Conservation (phyloP, 2,113 vertebrate genomes). For the Daboia siamensis region DNA sequence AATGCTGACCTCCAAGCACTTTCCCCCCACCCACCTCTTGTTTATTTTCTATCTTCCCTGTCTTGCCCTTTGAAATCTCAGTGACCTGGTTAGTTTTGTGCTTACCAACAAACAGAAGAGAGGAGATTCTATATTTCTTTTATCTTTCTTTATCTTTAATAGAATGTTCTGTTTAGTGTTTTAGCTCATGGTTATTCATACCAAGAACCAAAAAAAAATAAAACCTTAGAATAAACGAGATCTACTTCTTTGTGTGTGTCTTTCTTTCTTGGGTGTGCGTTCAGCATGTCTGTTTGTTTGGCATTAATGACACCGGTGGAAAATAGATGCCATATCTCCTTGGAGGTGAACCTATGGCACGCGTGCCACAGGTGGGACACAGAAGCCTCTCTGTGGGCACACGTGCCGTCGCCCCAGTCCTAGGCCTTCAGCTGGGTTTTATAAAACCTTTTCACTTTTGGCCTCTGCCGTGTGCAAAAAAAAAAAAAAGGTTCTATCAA, state of each 20-base stretch:
- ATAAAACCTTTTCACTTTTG: no score
- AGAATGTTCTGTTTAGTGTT: slow-evolving; percentile 65
- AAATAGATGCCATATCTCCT: background rate
- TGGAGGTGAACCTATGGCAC: no score
- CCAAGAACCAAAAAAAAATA: slow-evolving; percentile 38
- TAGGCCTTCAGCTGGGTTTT: no score
- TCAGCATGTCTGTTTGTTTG: background rate
- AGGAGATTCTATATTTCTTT: slow-evolving; percentile 27
- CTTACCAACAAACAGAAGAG: slow-evolving; percentile 25
- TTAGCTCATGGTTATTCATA: slow-evolving; percentile 69
- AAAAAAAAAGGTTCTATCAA: no score
- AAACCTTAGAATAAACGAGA: slow-evolving; percentile 61
- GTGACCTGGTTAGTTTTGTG: slow-evolving; percentile 63
- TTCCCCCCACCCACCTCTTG: slow-evolving; percentile 40
- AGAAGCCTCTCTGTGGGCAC: no score
- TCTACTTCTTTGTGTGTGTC: slow-evolving; percentile 15
- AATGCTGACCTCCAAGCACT: slow-evolving; percentile 59
- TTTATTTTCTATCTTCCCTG: slow-evolving; percentile 59
- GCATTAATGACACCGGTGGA: background rate
- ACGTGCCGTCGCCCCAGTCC: no score
- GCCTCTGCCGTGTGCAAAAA: no score
- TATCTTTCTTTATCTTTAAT: slow-evolving; percentile 32
- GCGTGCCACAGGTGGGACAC: no score
- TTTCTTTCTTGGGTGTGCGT: background rate
- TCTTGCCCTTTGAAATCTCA: slow-evolving; percentile 60